Conservation (phyloP, 2,888 invertebrate species). For the Stenoptilia bipunctidactyla region DNA sequence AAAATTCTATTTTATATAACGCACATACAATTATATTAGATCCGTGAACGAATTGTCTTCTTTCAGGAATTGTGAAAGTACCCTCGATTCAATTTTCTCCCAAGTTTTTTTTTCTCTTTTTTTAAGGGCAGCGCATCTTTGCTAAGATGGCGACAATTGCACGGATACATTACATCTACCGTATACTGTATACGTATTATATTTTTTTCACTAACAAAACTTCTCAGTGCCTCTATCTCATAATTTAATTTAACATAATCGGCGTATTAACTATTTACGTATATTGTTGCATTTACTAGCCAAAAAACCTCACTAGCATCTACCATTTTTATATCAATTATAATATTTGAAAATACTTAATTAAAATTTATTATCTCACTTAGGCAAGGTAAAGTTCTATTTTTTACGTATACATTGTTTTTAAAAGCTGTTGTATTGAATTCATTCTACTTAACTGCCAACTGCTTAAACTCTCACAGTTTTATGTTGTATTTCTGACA, state of each 20-base stretch:
- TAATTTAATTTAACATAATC: constrained; percentile 14
- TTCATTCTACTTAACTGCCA: too few relatives aligned
- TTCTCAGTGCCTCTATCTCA: constrained; percentile 35
- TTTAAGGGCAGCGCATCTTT: too few relatives aligned
- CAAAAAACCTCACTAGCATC: constrained; percentile 58
- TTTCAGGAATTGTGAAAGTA: not conserved
- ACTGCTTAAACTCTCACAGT: too few relatives aligned
- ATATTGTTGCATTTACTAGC: constrained; percentile 54
- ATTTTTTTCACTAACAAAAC: constrained; percentile 55
- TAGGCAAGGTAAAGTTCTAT: constrained; percentile 71
- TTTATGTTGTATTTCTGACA: constrained; percentile 36
- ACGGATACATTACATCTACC: constrained; percentile 54
- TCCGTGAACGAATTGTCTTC: not conserved
- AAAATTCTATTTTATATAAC: constrained; percentile 46
- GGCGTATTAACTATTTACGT: constrained; percentile 50
- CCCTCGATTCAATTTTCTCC: too few relatives aligned
- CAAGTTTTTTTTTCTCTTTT: too few relatives aligned
- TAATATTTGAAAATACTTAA: constrained; percentile 68
- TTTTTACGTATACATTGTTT: constrained; percentile 70
- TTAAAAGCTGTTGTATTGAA: too few relatives aligned
- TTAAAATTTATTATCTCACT: constrained; percentile 66
- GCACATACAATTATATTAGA: constrained; percentile 45
- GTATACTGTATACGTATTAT: constrained; percentile 67
- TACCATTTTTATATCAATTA: constrained; percentile 63
- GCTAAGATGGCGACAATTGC: constrained; percentile 1